Evolutionary conservation across 1,140 invertebrate species (phyloP).

Genomic region (Drosophila punjabiensis): DNA sequence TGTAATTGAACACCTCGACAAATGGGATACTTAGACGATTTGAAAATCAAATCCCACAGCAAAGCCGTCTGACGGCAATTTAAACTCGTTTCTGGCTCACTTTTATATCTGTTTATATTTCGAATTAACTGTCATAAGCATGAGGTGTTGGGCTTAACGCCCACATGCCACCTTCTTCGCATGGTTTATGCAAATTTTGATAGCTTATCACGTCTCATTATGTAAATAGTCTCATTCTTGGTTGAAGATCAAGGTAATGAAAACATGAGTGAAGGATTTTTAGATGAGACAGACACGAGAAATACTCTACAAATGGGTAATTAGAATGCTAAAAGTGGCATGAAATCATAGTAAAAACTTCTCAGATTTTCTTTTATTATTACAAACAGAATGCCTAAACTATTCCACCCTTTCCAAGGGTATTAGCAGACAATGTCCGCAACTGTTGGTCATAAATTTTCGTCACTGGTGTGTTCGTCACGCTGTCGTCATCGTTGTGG

Average conservation of each 20-base stretch:
- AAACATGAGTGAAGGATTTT: conserved; percentile 4
- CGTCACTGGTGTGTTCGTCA: conserved; percentile 36
- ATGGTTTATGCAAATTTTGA: conserved; percentile 63
- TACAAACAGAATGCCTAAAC: background rate
- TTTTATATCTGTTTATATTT: conserved; percentile 20
- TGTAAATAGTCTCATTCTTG: conserved; percentile 36
- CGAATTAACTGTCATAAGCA: conserved; percentile 28
- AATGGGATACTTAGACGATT: conserved; percentile 52
- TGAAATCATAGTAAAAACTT: background rate
- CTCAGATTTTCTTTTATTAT: too few relatives aligned
- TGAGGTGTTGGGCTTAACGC: conserved; percentile 62
- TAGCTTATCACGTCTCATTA: conserved; percentile 62
- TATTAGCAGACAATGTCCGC: conserved; percentile 12
- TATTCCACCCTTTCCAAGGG: background rate
- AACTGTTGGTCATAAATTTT: conserved; percentile 63
- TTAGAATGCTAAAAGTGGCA: background rate
- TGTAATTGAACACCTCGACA: conserved; percentile 70
- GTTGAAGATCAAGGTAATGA: conserved; percentile 46
- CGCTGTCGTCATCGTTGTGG: conserved; percentile 59
- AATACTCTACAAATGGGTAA: background rate
- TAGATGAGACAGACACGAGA: background rate
- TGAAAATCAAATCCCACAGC: conserved; percentile 34
- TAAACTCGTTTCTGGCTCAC: conserved; percentile 33
- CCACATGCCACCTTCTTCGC: conserved; percentile 41
- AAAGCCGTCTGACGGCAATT: conserved; percentile 30